Percentiles rank a stretch among this genome's conserved stretches.
phyloP scores from a whole-genome alignment of 2,888 invertebrate genomes.

The Microplitis deprimator region DNA sequence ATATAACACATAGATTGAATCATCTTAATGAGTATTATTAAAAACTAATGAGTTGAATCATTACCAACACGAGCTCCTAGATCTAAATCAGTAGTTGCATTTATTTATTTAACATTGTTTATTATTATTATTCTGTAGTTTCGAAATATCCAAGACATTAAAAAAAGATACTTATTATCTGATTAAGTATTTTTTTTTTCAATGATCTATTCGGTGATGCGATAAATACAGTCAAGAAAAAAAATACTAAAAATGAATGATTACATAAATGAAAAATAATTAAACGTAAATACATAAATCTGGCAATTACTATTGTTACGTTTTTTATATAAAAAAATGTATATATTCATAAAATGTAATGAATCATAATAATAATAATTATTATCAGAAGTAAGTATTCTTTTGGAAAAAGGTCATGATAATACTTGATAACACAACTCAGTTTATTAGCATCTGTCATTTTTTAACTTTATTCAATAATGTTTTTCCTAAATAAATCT shows the following conservation, averaged over 20 bases:
- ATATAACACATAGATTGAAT: not conserved
- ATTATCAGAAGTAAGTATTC: slow-evolving; percentile 1
- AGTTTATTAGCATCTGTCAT: slow-evolving; percentile 1
- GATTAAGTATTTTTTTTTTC: too few species aligned
- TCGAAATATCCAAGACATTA: not conserved
- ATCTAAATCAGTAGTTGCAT: not conserved
- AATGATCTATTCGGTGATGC: not conserved
- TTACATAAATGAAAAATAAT: not conserved
- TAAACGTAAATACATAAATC: not conserved
- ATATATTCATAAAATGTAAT: not conserved
- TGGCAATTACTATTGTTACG: not conserved
- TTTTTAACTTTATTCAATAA: slow-evolving; percentile 8
- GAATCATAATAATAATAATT: not conserved
- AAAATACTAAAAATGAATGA: not conserved
- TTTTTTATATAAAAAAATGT: not conserved
- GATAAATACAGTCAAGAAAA: not conserved
- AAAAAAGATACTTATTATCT: too few species aligned
- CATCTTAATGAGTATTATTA: not conserved
- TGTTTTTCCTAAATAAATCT: not conserved
- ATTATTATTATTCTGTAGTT: not conserved
- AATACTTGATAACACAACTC: slow-evolving; percentile 50
- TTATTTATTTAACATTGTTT: not conserved
- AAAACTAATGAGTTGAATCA: not conserved
- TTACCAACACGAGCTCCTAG: not conserved
- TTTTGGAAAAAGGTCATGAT: slow-evolving; percentile 51